Evolutionary conservation across 2,113 vertebrate species (phyloP), one percentile per base, ranked within the genome.

Genomic region (Pluvialis apricaria): DNA sequence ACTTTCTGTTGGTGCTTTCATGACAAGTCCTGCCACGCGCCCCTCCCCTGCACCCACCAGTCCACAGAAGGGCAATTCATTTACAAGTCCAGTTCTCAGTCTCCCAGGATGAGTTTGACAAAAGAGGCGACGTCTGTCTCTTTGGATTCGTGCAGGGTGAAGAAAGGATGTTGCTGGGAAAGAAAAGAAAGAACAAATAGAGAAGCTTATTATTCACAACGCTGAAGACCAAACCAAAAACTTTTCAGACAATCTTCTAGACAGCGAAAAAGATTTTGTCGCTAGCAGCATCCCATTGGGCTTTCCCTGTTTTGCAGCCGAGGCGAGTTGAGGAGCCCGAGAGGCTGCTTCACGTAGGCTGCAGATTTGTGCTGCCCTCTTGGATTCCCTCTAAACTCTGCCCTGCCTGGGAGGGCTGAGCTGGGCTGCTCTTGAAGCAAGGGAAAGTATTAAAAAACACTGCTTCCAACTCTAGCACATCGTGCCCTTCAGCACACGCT

Each of bases 111-210:
- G 96, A 98, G 97, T 96, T 99, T 99, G 97, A 99, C 99, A 97
- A 99, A 99, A 98, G 98, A 99, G 73, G 99, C 99, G 98, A 99
- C 99, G 78, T 99, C 99, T 87, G 99, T 99, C 83, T 99, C 99
- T 99, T 99, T 99, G 99, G 99, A 98, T 98, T 99, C 99, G 15
- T 99, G 99, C 97, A 98, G 97, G 85, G 98, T 99, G 98, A 99
- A 99, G 98, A 99, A 99, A 88, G 97, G 98, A 98, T 99, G 99
- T 99, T 99, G 98, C 99, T 99, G 97, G 80, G 65, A 71, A 92
- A 90, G 94, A 95, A 58, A 96, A 94, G 70, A 85, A 69, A 89
- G 65, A 55, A 28, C 65, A 97, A 96, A 70, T 18, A 93, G 16
- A 68, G 4, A 61, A 70, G 83, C 61, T 69, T 52, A 70, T 90